Evolutionary conservation across 2,113 vertebrate genomes (phyloP).

Genomic region (Zosterops hypoxanthus): DNA sequence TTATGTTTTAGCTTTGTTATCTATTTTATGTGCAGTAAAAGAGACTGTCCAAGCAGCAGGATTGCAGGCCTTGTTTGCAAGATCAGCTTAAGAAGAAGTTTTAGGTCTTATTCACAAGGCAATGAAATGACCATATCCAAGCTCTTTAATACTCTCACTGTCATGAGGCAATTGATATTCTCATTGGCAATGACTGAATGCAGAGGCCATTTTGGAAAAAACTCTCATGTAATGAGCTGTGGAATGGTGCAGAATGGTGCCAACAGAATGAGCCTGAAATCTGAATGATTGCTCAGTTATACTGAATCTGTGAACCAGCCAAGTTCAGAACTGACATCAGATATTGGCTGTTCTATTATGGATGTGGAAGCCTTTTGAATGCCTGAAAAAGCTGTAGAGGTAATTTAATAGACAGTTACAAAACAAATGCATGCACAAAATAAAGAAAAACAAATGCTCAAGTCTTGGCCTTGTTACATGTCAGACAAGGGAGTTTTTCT

Average conservation of each 20-base stretch:
- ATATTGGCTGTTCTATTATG: neutral
- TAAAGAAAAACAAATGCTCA: neutral
- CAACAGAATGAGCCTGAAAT: neutral
- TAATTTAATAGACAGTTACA: neutral
- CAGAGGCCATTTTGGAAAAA: neutral
- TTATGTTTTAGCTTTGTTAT: neutral
- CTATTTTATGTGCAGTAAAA: neutral
- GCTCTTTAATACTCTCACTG: neutral
- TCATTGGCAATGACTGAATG: neutral
- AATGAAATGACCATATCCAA: neutral
- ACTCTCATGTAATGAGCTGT: neutral
- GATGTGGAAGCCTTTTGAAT: neutral
- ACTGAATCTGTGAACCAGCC: neutral
- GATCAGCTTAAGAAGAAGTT: neutral
- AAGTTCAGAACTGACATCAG: neutral
- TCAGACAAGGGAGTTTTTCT: neutral
- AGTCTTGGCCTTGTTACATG: neutral
- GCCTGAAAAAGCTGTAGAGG: neutral
- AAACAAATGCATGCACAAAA: neutral
- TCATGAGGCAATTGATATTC: neutral
- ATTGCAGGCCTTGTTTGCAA: neutral
- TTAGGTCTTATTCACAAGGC: neutral
- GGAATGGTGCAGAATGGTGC: neutral
- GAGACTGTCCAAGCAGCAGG: neutral
- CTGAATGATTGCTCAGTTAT: neutral